These are phyloP conservation scores for Guaruba guarouba DNA, from an alignment of 2,113 vertebrate species.

Conservation along the genomic window DNA sequence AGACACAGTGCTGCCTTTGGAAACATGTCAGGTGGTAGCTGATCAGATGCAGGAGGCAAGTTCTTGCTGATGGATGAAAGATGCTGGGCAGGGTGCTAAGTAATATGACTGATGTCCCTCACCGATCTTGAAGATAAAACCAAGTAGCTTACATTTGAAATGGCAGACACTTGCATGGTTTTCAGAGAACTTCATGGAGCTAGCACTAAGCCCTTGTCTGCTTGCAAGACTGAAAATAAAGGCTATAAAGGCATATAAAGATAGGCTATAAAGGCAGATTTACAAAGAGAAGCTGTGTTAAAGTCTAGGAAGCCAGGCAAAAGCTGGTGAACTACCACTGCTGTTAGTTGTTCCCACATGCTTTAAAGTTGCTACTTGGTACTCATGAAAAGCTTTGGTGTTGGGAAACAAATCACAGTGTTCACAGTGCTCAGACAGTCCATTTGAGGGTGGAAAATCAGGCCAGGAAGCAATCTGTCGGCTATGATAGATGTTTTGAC, in stretches of 20 bases:
- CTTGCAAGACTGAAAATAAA: background rate
- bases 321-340: background rate
- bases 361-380: background rate
- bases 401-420: background rate
- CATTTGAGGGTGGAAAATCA: background rate
- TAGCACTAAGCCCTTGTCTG: background rate
- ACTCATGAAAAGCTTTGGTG: background rate
- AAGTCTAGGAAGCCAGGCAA: background rate
- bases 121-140: background rate
- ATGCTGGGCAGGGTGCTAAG: background rate
- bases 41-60: background rate
- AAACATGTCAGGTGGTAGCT: background rate
- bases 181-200: background rate
- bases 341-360: background rate
- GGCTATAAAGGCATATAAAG: background rate
- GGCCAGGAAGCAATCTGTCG: background rate
- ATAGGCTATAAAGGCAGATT: background rate
- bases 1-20: background rate
- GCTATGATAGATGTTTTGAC: background rate
- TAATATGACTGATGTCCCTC: background rate
- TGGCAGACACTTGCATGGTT: background rate
- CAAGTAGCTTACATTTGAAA: background rate
- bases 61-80: background rate
- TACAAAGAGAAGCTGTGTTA: background rate
- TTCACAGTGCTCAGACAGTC: background rate